Evolutionary conservation across 2,113 vertebrate genomes (phyloP).

Genomic region (Scomber japonicus): DNA sequence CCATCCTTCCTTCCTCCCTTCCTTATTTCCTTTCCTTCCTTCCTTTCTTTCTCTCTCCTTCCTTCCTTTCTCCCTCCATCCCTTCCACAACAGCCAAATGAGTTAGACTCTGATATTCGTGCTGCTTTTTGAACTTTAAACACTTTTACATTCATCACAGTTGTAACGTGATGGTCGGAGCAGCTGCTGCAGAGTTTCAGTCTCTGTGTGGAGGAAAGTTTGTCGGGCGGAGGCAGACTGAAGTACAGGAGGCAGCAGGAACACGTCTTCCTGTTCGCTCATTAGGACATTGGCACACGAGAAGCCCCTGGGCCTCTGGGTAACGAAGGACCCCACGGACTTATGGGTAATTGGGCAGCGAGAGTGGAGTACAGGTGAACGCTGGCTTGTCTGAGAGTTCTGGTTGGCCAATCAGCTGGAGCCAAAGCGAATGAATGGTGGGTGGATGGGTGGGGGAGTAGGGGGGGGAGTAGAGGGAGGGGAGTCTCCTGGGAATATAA

Average conservation of each 20-base stretch:
- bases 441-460: background rate
- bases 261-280: constrained; percentile 64
- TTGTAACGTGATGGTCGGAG: background rate
- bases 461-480: background rate
- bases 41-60: no score
- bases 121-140: no score
- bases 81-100: no score
- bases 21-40: no score
- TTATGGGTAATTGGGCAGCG: constrained; percentile 84
- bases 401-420: constrained; percentile 82
- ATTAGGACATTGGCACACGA: constrained; percentile 76
- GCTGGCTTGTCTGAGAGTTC: constrained; percentile 76
- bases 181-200: constrained; percentile 20
- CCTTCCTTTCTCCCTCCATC: no score
- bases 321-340: constrained; percentile 79
- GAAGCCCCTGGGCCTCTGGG: constrained; percentile 80
- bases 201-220: constrained; percentile 40
- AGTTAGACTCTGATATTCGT: no score
- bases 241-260: constrained; percentile 42
- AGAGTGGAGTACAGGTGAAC: constrained; percentile 80
- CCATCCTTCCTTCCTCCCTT: no score
- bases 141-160: no score
- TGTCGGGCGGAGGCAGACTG: constrained; percentile 3
- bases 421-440: constrained; percentile 59
- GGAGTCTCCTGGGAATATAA: constrained; percentile 64